Conservation (phyloP, 2,797 vertebrate genomes). For the Hemibagrus guttatus region DNA sequence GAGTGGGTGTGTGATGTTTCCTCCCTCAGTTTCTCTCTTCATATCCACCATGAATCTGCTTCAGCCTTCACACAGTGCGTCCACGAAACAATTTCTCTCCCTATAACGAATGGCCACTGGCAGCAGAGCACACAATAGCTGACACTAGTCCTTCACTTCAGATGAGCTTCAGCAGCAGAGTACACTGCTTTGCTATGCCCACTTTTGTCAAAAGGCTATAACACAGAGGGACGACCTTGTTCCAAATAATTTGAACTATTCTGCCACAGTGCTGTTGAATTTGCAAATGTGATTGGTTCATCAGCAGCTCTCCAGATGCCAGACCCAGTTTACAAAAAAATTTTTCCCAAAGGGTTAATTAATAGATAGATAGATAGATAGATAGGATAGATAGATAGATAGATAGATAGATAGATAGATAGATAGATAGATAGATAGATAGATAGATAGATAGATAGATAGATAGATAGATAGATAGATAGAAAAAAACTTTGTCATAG, state of each 20-base stretch:
- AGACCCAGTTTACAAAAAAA: neutral
- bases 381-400: no score
- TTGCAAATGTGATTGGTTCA: neutral
- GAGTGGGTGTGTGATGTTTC: conserved; percentile 17
- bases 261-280: neutral
- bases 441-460: no score
- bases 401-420: no score
- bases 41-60: conserved; percentile 27
- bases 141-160: conserved; percentile 44
- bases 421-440: no score
- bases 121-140: conserved; percentile 45
- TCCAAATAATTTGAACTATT: conserved; percentile 8
- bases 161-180: conserved; percentile 49
- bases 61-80: conserved; percentile 44
- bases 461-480: no score
- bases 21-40: conserved; percentile 13
- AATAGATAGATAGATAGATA: no score
- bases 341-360: neutral
- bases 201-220: conserved; percentile 19
- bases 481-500: no score
- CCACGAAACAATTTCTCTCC: conserved; percentile 54
- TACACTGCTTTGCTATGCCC: conserved; percentile 22
- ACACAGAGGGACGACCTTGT: conserved; percentile 22
- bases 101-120: conserved; percentile 52
- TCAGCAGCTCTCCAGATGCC: neutral